Evolutionary conservation across 2,888 invertebrate species (phyloP).

Genomic region (Agrypnus murinus): DNA sequence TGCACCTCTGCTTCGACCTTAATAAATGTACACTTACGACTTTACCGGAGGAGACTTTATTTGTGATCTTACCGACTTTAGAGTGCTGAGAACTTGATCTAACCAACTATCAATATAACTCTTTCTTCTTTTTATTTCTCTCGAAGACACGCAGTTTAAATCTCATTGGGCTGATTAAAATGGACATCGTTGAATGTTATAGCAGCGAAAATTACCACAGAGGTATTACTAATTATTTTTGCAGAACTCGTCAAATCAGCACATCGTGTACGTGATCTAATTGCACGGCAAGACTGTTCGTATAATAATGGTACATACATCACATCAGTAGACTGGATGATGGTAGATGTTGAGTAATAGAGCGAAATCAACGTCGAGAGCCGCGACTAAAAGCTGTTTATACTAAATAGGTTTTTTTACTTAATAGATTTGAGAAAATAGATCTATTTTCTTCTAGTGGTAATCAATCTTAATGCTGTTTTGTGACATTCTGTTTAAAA

Average conservation of each 20-base stretch:
- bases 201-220: neutral
- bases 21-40: slow-evolving; percentile 7
- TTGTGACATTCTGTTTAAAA: too few species aligned
- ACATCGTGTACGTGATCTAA: slow-evolving; percentile 36
- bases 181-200: slow-evolving; percentile 5
- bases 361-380: slow-evolving; percentile 12
- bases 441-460: too few species aligned
- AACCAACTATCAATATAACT: too few species aligned
- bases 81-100: neutral
- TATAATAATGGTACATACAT: too few species aligned
- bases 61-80: neutral
- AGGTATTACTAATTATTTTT: slow-evolving; percentile 28
- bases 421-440: too few species aligned
- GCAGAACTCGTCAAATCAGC: slow-evolving; percentile 34
- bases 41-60: neutral
- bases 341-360: slow-evolving; percentile 20
- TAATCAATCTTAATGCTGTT: too few species aligned
- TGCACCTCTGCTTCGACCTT: slow-evolving; percentile 9
- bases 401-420: too few species aligned
- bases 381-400: too few species aligned
- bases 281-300: slow-evolving; percentile 29
- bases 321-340: slow-evolving; percentile 9
- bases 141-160: neutral
- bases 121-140: neutral
- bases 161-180: slow-evolving; percentile 1